phyloP scores from a whole-genome alignment of 2,888 invertebrate species.

The Cheilosia scutellata region DNA sequence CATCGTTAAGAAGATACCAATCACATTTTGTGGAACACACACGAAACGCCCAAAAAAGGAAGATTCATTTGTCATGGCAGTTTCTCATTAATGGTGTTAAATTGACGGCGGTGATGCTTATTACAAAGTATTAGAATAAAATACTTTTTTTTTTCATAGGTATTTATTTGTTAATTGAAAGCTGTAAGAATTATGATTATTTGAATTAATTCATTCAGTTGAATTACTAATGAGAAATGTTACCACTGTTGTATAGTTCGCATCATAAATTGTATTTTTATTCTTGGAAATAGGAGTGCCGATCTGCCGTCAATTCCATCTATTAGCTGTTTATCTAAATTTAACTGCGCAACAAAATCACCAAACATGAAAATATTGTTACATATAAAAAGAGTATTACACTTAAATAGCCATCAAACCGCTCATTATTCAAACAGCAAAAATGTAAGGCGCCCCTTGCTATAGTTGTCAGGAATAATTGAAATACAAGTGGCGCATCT shows the following conservation, averaged over 20 bases:
- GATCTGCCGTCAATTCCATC: conserved; percentile 3
- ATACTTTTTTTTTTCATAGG: conserved; percentile 4
- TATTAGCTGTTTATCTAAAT: conserved; percentile 18
- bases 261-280: conserved; percentile 14
- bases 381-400: background rate
- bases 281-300: conserved; percentile 43
- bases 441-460: conserved; percentile 56
- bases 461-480: conserved; percentile 62
- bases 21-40: conserved; percentile 12
- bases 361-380: background rate
- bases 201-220: conserved; percentile 28
- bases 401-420: conserved; percentile 15
- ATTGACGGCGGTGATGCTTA: conserved; percentile 5
- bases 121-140: conserved; percentile 36
- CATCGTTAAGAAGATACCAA: conserved; percentile 29
- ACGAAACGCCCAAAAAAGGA: conserved; percentile 6
- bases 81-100: conserved; percentile 42
- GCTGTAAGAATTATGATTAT: conserved; percentile 20
- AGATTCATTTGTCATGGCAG: conserved; percentile 39
- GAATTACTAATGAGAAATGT: conserved; percentile 37
- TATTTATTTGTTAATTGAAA: conserved; percentile 23
- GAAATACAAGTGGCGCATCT: conserved; percentile 69
- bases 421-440: conserved; percentile 52
- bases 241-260: conserved; percentile 29
- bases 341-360: conserved; percentile 2